Base-by-base conservation (phyloP, 92 coral and sea anemone genomes). In the Parazoanthus swiftii region DNA sequence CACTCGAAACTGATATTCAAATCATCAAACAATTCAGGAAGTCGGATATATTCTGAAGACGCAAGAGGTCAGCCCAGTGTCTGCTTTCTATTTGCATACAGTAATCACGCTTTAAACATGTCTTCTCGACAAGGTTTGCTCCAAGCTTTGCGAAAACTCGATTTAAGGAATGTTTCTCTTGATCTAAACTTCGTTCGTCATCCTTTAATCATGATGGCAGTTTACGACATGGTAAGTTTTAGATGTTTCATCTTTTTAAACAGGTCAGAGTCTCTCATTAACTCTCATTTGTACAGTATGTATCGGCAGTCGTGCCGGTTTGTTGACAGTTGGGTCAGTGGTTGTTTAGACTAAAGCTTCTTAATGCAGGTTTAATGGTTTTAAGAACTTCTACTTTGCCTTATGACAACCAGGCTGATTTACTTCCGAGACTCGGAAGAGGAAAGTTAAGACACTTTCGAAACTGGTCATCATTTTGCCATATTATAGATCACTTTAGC, bases 171-270 rank as follows among this genome's bases (percentile, higher is more conserved):
- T 0, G 36, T 70, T 15, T 84, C 79, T 1, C 68, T 56, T 70
- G 42, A 48, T 48, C 72, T 73, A 37, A 37, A 6, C 36, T 84
- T 84, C 36, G 87, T 84, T 48, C 79, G 87, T 43, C 75, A 75
- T 36, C 87, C 87, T 33, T 48, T 84, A 54, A 43, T 73, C 4
- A 84, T 84, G 87, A 68, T 84, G 79, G 87, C 87, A 7, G 87
- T 72, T 73, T 84, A 84, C 66, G 87, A 71, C 51, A 84, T 84
- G 87, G 87, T 84, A 73, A 84, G 87, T 71, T 15, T 3, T 29
- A 29, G 33, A 63, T 16, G n/a, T 63, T 33, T 26, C 3, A 23
- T 72, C 14, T 74, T 74, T 10, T 13, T 54, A 15, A 11, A 54
- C 16, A 54, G 36, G 23, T 2, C 44, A 74, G 44, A 74, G 8